Evolutionary conservation across 2,888 invertebrate species (phyloP).

Genomic region (Eilema sororculum): DNA sequence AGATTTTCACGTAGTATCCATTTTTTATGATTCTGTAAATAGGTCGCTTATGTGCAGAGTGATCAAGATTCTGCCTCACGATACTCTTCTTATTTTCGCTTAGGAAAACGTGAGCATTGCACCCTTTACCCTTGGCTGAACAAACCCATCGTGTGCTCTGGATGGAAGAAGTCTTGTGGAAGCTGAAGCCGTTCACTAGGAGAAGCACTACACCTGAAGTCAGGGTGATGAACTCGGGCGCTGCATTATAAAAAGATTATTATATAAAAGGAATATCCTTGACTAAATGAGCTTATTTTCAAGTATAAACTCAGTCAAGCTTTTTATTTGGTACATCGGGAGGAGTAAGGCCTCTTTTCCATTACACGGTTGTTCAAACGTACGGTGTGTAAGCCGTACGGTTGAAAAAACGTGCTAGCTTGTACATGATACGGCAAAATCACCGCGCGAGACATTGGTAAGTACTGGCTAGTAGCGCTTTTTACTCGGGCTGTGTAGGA

Average conservation of each 20-base stretch:
- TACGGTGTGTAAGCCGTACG: too few relatives aligned
- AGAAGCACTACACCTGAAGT: constrained; percentile 8
- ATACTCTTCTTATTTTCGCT: constrained; percentile 6
- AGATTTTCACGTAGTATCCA: constrained; percentile 13
- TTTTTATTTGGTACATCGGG: too few relatives aligned
- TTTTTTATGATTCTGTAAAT: background rate
- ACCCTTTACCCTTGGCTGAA: constrained; percentile 18
- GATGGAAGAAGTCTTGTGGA: constrained; percentile 10
- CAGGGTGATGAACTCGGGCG: constrained; percentile 10
- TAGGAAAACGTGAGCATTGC: constrained; percentile 13
- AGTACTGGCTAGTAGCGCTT: too few relatives aligned
- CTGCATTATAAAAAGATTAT: constrained; percentile 8
- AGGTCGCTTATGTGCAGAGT: constrained; percentile 11
- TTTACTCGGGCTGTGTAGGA: too few relatives aligned
- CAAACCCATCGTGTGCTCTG: constrained; percentile 18
- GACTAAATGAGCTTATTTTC: background rate
- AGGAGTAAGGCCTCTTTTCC: too few relatives aligned
- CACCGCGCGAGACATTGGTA: too few relatives aligned
- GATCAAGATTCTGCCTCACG: constrained; percentile 12
- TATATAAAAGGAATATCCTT: too few relatives aligned
- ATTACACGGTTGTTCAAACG: too few relatives aligned
- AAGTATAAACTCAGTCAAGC: too few relatives aligned
- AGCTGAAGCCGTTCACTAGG: constrained; percentile 16
- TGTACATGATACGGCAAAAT: too few relatives aligned
- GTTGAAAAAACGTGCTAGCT: too few relatives aligned